Evolutionary conservation across 2,888 invertebrate genomes (phyloP).

Genomic region (Leucania comma): DNA sequence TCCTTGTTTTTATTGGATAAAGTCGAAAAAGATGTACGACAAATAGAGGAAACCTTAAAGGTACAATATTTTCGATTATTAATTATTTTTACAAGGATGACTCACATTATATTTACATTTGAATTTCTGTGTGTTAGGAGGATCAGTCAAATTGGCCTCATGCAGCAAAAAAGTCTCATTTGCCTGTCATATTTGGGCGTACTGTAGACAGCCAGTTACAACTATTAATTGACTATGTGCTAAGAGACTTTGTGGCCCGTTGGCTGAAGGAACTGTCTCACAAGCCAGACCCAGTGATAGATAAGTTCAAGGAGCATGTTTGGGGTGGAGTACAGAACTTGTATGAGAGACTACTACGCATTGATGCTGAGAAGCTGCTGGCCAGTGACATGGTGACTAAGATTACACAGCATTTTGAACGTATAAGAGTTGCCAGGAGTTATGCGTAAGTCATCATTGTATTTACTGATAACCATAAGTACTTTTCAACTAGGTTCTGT

Average conservation of each 20-base stretch:
- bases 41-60: conserved; percentile 91
- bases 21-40: conserved; percentile 91
- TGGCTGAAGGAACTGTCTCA: conserved; percentile 94
- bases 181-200: conserved; percentile 95
- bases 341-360: conserved; percentile 93
- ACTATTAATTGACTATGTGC: conserved; percentile 94
- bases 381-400: conserved; percentile 95
- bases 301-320: conserved; percentile 94
- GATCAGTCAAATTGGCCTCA: conserved; percentile 84
- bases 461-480: background rate
- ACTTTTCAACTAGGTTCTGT: background rate
- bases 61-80: conserved; percentile 74
- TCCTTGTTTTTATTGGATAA: conserved; percentile 90
- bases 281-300: conserved; percentile 92
- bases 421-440: conserved; percentile 94
- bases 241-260: conserved; percentile 94
- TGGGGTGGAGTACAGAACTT: conserved; percentile 95
- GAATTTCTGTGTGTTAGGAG: conserved; percentile 73
- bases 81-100: background rate
- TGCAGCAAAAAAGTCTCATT: conserved; percentile 87
- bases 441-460: conserved; percentile 91
- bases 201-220: conserved; percentile 96
- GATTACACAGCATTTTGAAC: conserved; percentile 96
- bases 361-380: conserved; percentile 95
- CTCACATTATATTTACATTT: conserved; percentile 4